Evolutionary conservation across 1,140 invertebrate genomes (phyloP).

Genomic region (Drosophila seguyi): DNA sequence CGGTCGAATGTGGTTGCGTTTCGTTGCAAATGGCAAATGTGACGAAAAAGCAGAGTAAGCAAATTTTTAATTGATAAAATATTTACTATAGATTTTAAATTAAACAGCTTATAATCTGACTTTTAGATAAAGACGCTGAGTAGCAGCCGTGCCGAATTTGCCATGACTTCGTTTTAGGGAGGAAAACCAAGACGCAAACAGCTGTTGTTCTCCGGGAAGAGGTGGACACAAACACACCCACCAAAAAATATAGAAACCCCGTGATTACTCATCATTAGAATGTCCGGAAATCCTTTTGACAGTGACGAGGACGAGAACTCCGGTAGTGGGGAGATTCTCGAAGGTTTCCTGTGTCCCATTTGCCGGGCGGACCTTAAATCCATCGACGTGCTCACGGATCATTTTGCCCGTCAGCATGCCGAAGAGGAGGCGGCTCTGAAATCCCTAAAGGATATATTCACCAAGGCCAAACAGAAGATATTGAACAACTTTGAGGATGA

Average conservation of each 20-base stretch:
- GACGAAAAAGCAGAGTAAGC: slow-evolving; percentile 5
- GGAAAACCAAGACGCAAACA: no score
- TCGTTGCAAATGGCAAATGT: neutral
- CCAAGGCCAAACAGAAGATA: slow-evolving; percentile 95
- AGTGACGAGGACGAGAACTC: slow-evolving; percentile 78
- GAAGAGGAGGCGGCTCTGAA: slow-evolving; percentile 96
- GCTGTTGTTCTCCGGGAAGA: slow-evolving; percentile 13
- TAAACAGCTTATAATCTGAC: neutral
- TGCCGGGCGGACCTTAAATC: slow-evolving; percentile 95
- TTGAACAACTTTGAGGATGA: slow-evolving; percentile 90
- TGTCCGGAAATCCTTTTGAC: slow-evolving; percentile 76
- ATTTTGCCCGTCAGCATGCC: slow-evolving; percentile 95
- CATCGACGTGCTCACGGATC: slow-evolving; percentile 91
- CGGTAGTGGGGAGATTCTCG: slow-evolving; percentile 88
- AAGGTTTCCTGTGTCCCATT: slow-evolving; percentile 97
- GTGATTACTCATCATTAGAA: slow-evolving; percentile 41
- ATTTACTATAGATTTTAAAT: slow-evolving; percentile 1
- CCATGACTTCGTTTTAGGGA: slow-evolving; percentile 1
- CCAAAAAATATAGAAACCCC: slow-evolving; percentile 23
- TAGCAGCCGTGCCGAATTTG: no score
- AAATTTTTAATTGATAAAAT: slow-evolving; percentile 8
- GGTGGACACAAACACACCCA: slow-evolving; percentile 57
- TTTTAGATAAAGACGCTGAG: neutral
- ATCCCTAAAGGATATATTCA: slow-evolving; percentile 94
- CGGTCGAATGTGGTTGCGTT: neutral